phyloP scores from a whole-genome alignment of 2,113 vertebrate species.

The Lepisosteus oculatus region DNA sequence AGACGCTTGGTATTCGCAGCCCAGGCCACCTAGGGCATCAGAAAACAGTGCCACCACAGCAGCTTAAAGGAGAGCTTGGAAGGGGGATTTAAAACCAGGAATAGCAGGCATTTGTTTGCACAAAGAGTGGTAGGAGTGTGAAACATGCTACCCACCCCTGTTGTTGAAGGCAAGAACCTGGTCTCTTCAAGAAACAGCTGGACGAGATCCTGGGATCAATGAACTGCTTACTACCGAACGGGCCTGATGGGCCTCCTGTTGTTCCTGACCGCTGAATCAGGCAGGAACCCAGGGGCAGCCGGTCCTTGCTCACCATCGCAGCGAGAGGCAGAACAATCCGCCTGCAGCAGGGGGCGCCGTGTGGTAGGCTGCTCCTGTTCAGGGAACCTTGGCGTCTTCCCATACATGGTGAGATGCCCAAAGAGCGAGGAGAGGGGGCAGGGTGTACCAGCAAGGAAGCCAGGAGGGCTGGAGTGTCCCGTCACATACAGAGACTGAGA shows the following conservation, averaged over 20 bases:
- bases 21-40: slow-evolving; percentile 1
- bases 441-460: not conserved
- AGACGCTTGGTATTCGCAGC: slow-evolving; percentile 5
- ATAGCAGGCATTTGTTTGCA: no score
- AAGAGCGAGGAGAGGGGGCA: slow-evolving; percentile 1
- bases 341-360: not conserved
- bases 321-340: not conserved
- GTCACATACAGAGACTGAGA: no score
- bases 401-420: not conserved
- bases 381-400: not conserved
- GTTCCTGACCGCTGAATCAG: not conserved
- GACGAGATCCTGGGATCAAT: no score
- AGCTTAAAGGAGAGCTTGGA: no score
- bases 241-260: not conserved
- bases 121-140: no score
- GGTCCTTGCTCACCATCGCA: not conserved
- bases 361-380: not conserved
- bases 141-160: no score
- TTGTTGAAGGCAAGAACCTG: no score
- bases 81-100: no score
- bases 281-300: not conserved
- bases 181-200: no score
- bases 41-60: not conserved
- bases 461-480: not conserved
- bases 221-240: no score